These are phyloP conservation scores for Acrossocheilus fasciatus DNA, from an alignment of 2,797 vertebrate species.

Conservation along the genomic window DNA sequence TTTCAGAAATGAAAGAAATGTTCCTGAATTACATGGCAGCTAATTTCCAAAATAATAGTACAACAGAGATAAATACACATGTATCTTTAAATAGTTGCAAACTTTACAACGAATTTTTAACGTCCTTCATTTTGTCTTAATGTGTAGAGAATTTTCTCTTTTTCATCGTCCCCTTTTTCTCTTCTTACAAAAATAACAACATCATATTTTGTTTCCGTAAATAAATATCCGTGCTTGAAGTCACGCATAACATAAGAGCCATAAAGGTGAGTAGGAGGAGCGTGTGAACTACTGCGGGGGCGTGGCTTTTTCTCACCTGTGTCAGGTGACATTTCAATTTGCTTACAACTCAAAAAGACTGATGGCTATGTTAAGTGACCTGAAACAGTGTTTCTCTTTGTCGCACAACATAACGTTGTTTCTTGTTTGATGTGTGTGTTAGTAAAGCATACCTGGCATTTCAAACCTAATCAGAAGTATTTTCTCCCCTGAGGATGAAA, in stretches of 20 bases:
- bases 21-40: not conserved
- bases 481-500: slow-evolving; percentile 17
- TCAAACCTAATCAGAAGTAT: not conserved
- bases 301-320: slow-evolving; percentile 58
- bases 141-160: not conserved
- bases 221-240: not conserved
- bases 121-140: not conserved
- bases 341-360: slow-evolving; percentile 41
- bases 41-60: not conserved
- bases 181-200: not conserved
- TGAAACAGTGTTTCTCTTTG: not conserved
- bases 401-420: not conserved
- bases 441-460: not conserved
- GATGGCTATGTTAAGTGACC: slow-evolving; percentile 1
- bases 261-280: slow-evolving; percentile 23
- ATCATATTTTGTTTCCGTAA: not conserved
- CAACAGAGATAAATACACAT: not conserved
- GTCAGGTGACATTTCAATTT: slow-evolving; percentile 60
- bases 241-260: not conserved
- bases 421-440: not conserved
- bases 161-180: not conserved
- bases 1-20: not conserved
- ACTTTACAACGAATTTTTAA: not conserved
- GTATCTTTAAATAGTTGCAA: not conserved
- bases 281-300: slow-evolving; percentile 28